phyloP scores from a whole-genome alignment of 2,888 invertebrate genomes.

The Hyppa rectilinea region DNA sequence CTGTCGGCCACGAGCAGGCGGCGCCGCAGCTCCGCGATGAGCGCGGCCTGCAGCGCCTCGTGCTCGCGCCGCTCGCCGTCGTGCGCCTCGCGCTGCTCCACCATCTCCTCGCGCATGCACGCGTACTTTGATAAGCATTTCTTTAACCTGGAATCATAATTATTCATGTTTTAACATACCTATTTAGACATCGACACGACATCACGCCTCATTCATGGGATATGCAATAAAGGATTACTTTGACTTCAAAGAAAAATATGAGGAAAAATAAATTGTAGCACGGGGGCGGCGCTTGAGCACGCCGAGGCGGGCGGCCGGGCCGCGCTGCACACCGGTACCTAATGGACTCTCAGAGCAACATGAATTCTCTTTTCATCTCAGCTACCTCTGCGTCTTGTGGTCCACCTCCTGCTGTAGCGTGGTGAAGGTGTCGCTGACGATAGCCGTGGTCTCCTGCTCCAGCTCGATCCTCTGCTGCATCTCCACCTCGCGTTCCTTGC shows the following conservation, averaged over 20 bases:
- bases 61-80: constrained; percentile 97
- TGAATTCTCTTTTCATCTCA: neutral
- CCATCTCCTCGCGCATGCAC: constrained; percentile 88
- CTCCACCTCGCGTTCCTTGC: constrained; percentile 96
- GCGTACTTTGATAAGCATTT: constrained; percentile 96
- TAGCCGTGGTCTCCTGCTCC: constrained; percentile 97
- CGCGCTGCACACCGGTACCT: no score
- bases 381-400: constrained; percentile 95
- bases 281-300: no score
- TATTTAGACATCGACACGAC: neutral
- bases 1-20: constrained; percentile 97
- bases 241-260: no score
- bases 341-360: neutral
- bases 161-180: no score
- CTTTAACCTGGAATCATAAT: constrained; percentile 92
- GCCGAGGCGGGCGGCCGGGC: no score
- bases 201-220: no score
- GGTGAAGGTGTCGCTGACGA: constrained; percentile 97
- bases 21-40: constrained; percentile 97
- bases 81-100: constrained; percentile 94
- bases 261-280: no score
- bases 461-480: constrained; percentile 98
- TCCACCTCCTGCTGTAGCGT: constrained; percentile 99
- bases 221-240: no score
- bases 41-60: constrained; percentile 95